phyloP scores from a whole-genome alignment of 1,140 invertebrate species.

The Bombus superbus region DNA sequence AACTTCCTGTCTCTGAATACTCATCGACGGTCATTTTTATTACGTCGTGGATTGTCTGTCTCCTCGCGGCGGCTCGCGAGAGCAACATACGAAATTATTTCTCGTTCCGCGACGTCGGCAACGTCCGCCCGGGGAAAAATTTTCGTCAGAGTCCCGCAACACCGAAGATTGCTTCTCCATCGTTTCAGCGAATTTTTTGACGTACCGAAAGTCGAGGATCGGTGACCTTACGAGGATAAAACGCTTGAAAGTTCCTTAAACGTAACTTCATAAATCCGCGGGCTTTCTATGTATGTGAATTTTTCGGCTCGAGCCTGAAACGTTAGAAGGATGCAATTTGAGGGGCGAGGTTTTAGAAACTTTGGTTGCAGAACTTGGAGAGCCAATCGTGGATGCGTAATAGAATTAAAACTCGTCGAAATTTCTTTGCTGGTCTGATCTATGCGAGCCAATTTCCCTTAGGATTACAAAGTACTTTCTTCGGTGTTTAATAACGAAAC shows the following conservation, averaged over 20 bases:
- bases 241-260: not conserved
- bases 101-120: not conserved
- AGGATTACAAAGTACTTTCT: not conserved
- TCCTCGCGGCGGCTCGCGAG: no score
- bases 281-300: not conserved
- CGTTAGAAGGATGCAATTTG: not conserved
- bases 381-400: not conserved
- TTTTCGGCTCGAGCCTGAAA: not conserved
- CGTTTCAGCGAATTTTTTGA: not conserved
- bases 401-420: not conserved
- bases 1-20: constrained; percentile 23
- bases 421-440: not conserved
- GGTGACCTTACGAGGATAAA: not conserved
- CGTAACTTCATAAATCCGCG: not conserved
- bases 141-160: not conserved
- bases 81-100: constrained; percentile 47
- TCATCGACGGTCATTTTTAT: constrained; percentile 59
- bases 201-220: not conserved
- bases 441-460: not conserved
- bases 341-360: not conserved
- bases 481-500: not conserved
- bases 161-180: not conserved
- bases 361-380: not conserved
- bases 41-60: not conserved
- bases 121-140: no score